Percentiles rank a stretch among this genome's conserved stretches.
These are phyloP conservation scores for Strix uralensis DNA, from an alignment of 2,113 vertebrate genomes.

Conservation along the genomic window DNA sequence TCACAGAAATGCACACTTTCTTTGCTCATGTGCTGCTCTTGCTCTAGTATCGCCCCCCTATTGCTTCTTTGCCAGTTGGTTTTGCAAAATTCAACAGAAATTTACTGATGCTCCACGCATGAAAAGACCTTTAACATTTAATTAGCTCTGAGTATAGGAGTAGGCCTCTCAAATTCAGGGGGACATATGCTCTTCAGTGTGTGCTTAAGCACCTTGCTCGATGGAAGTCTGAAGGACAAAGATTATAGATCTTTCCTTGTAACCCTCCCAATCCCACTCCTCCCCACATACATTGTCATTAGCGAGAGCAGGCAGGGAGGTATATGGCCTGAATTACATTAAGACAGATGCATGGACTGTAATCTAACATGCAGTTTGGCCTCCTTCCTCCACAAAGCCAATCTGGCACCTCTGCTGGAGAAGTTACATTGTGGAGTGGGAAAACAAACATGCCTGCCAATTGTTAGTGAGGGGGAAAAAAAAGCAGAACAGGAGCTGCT, in stretches of 20 bases:
- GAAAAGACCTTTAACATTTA: background rate
- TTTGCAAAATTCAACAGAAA: background rate
- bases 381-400: background rate
- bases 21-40: background rate
- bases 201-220: background rate
- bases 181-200: background rate
- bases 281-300: background rate
- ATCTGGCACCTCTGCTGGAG: background rate
- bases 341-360: background rate
- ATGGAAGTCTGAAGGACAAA: background rate
- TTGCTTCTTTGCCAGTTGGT: background rate
- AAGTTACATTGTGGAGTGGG: background rate
- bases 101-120: background rate
- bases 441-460: conserved; percentile 25
- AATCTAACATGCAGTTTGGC: background rate
- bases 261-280: background rate
- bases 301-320: background rate
- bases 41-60: background rate
- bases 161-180: background rate
- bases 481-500: background rate
- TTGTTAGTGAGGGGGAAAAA: background rate
- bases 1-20: background rate
- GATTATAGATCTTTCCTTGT: background rate
- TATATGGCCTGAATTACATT: background rate
- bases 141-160: background rate